Evolutionary conservation across 92 coral and sea anemone species (phyloP).

Genomic region (Palythoa grandiflora): DNA sequence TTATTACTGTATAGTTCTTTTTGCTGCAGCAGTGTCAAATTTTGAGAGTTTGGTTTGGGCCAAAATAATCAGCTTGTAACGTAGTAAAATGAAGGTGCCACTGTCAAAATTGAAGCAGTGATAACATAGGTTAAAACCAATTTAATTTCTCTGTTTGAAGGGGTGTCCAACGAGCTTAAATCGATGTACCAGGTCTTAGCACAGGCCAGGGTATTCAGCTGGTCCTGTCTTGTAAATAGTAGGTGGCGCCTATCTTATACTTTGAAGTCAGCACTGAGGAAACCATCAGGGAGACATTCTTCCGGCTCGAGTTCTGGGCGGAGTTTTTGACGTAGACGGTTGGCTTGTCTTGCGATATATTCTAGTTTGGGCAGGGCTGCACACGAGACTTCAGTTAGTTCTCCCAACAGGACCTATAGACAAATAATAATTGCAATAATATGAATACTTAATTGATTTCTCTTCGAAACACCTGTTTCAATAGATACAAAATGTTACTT

Average conservation of each 20-base stretch:
- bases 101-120: no score
- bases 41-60: no score
- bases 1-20: no score
- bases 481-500: no score
- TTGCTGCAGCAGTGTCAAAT: no score
- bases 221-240: conserved; percentile 61
- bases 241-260: conserved; percentile 61
- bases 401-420: conserved; percentile 43
- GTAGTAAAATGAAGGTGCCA: no score
- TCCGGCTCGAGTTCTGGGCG: conserved; percentile 53
- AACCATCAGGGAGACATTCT: conserved; percentile 49
- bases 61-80: no score
- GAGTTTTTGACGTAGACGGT: conserved; percentile 55
- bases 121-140: no score
- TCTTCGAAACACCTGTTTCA: no score
- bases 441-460: no score
- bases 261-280: conserved; percentile 54
- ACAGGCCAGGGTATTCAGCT: conserved; percentile 46
- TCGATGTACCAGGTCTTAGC: conserved; percentile 69
- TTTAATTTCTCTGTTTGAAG: conserved; percentile 61
- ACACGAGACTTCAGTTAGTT: conserved; percentile 42
- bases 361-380: conserved; percentile 62
- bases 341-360: conserved; percentile 50
- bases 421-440: neutral
- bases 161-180: conserved; percentile 58